phyloP scores from a whole-genome alignment of 2,797 vertebrate genomes.

The Acrossocheilus fasciatus region DNA sequence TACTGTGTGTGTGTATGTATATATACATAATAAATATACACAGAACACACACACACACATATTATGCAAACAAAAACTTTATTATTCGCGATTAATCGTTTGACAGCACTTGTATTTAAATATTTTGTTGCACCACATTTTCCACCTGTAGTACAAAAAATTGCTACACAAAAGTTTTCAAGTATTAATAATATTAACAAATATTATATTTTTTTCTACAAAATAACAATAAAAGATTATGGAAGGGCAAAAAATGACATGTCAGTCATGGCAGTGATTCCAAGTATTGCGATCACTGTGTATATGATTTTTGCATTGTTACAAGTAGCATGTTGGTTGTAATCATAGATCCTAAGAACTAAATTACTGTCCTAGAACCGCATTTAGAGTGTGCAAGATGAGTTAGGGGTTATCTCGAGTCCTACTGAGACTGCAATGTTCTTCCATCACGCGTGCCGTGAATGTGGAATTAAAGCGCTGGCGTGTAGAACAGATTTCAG shows the following conservation, averaged over 20 bases:
- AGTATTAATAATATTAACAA: not conserved
- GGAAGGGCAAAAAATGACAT: not conserved
- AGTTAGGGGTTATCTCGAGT: constrained; percentile 34
- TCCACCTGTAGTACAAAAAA: not conserved
- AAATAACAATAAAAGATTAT: not conserved
- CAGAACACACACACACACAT: too few relatives aligned
- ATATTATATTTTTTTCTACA: not conserved
- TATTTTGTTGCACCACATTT: not conserved
- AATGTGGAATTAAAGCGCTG: constrained; percentile 24
- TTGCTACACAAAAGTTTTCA: not conserved
- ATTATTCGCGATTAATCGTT: too few relatives aligned
- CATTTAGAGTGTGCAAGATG: constrained; percentile 14
- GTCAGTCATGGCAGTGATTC: not conserved
- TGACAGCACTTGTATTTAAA: not conserved
- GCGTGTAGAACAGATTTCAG: constrained; percentile 36
- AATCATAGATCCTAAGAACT: constrained; percentile 5
- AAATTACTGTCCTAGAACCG: constrained; percentile 2
- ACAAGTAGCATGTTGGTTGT: not conserved
- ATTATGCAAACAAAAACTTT: too few relatives aligned
- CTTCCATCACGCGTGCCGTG: constrained; percentile 14
- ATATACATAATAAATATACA: too few relatives aligned
- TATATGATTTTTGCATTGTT: not conserved
- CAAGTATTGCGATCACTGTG: not conserved
- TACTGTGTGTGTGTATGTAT: too few relatives aligned
- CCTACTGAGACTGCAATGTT: constrained; percentile 8